Percentiles rank a stretch among this genome's conserved stretches.
Conservation (phyloP, 1,140 invertebrate species). For the Hormaphis cornu region DNA sequence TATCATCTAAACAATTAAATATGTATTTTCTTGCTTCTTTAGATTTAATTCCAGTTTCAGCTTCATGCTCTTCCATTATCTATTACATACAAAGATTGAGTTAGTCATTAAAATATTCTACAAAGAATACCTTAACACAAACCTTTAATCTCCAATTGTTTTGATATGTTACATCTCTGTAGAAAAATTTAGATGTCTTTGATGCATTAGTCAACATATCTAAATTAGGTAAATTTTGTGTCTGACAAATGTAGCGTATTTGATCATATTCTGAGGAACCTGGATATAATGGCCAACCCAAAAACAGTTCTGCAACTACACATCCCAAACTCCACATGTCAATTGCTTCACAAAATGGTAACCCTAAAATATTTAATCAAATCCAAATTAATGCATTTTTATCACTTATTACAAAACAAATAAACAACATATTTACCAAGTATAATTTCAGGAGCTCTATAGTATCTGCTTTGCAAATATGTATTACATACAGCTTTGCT, state of each 20-base stretch:
- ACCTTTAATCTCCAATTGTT: constrained; percentile 87
- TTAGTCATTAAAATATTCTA: not conserved
- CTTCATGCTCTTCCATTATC: constrained; percentile 96
- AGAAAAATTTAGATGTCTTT: constrained; percentile 98
- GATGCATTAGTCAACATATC: constrained; percentile 98
- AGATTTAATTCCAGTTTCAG: constrained; percentile 94
- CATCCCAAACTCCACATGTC: constrained; percentile 99
- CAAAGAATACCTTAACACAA: not conserved
- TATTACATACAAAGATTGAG: constrained; percentile 40
- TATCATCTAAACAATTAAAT: constrained; percentile 98
- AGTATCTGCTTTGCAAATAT: constrained; percentile 97
- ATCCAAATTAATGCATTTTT: not conserved
- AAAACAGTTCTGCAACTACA: constrained; percentile 96
- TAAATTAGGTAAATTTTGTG: constrained; percentile 71
- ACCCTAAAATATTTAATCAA: constrained; percentile 42
- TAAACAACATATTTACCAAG: constrained; percentile 50
- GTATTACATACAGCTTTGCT: constrained; percentile 99
- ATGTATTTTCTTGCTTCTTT: constrained; percentile 99
- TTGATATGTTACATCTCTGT: constrained; percentile 91
- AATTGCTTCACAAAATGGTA: constrained; percentile 98
- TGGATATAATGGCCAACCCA: constrained; percentile 99
- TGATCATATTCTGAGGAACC: constrained; percentile 99
- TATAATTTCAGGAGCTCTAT: constrained; percentile 98
- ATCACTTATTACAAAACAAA: not conserved
- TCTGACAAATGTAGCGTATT: constrained; percentile 74